Conservation (phyloP, 2,113 vertebrate genomes). For the Ciconia boyciana region DNA sequence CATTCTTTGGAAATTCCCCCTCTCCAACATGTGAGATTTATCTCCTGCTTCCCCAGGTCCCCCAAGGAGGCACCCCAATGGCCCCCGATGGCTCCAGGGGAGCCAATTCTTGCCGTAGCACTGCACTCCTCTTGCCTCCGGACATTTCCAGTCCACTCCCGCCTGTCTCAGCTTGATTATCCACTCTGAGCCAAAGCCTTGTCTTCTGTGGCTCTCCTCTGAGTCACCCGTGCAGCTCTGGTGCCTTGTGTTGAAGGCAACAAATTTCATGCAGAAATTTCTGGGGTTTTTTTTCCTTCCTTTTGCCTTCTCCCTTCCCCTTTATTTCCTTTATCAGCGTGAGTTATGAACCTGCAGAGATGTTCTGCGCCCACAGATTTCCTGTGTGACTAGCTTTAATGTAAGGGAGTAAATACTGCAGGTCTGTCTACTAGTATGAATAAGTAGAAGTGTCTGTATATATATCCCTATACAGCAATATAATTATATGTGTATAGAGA, state of each 20-base stretch:
- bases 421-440: neutral
- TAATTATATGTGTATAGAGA: neutral
- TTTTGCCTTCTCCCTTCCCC: neutral
- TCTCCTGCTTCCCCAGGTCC: neutral
- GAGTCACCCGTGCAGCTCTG: neutral
- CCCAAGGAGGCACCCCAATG: rapidly evolving
- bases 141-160: neutral
- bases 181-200: neutral
- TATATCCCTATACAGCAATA: neutral
- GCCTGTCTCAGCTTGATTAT: neutral
- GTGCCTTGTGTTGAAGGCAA: neutral
- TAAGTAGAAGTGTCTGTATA: neutral
- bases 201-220: neutral
- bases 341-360: neutral
- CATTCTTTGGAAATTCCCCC: neutral
- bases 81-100: neutral
- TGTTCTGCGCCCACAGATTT: neutral
- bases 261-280: neutral
- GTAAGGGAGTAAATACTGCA: neutral
- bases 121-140: neutral
- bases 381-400: neutral
- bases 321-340: neutral
- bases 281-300: neutral
- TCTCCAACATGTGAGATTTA: neutral
- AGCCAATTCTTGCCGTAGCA: rapidly evolving